Base-by-base conservation (phyloP, 1,140 invertebrate genomes). In the Aphis craccivora region DNA sequence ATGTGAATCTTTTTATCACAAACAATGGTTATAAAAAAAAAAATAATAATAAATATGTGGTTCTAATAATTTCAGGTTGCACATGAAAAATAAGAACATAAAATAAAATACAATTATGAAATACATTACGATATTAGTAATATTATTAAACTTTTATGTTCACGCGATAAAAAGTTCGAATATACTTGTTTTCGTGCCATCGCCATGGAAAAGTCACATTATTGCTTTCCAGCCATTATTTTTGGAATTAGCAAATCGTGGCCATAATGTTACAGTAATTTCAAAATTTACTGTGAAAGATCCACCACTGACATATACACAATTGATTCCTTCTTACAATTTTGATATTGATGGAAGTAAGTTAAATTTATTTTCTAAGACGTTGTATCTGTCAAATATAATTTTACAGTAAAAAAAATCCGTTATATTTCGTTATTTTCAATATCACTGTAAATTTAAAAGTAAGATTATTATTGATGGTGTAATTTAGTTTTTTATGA, bases 121-220 rank as follows among this genome's bases (percentile, higher is more conserved):
- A 89, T 37, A 53, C 22, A 53, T 53, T 89, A 53, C 22, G n/a
- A 25, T 37, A 89, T 53, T 89, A 23, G 22, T 55, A 37, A 53
- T 89, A 40, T 37, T 55, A 23, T 40, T 88, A n/a, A 8, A 53
- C 20, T 51, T 51, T 51, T 53, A 88, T 88, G 48, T 89, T 37
- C 43, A 5, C 45, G 60, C 22, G 81, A 91, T 81, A 83, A 81
- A 22, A 48, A 55, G 67, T 40, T 93, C 94, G 86, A 94, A 95
- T 55, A 95, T 95, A 67, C 94, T 95, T 67, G 94, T 94, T 30
- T 87, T 95, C 25, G 94, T 95, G 86, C 95, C 95, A 23, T 93
- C 94, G 20, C 91, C 94, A 0, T 93, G 94, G 25, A 94, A 94
- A 94, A 95, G 95, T 93, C 95, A 95, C 92, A 95, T 94, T 86